Base-by-base conservation (phyloP, 1,140 invertebrate species). In the Oryctes rhinoceros region DNA sequence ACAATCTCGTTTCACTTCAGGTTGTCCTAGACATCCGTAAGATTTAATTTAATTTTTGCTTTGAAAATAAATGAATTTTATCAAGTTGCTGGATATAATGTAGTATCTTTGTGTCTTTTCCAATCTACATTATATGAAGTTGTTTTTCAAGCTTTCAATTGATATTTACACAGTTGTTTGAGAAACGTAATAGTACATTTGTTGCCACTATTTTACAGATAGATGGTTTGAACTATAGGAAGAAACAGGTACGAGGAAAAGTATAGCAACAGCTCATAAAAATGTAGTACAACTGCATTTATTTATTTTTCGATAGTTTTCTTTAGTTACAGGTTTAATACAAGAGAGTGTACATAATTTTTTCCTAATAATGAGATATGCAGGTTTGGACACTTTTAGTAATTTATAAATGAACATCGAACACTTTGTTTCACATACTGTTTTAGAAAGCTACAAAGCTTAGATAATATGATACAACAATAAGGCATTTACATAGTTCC, bases 401-500 rank as follows among this genome's bases (percentile, higher is more conserved):
- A 24, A 30, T 71, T 71, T 71, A 30, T 71, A 71, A 2, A 35
- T 10, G 13, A 15, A 71, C 24, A 71, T 71, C 65, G 9, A 71
- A 71, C 7, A 62, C 9, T 71, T 35, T 71, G 65, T 71, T 59
- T 59, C n/a, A 71, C 7, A 24, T 24, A 20, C 37, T 10, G 20
- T 11, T 71, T 71, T 15, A 71, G 4, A 67, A 24, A 20, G 62
- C 62, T 67, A 67, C 3, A 35, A 71, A 71, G 65, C 65, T 30
- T 71, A 37, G 30, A 71, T 24, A 71, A 37, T 71, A 24, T 71
- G 65, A 71, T 71, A 71, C 24, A 71, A 71, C 11, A 71, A 71
- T 71, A 71, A 71, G 65, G 65, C 65, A 71, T 71, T 13, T 71
- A 71, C 30, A 71, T 37, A 71, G 65, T 71, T 71, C 24, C 65